A percentile compares a stretch with the other conserved stretches of the same genome.
These are phyloP conservation scores for Aix galericulata DNA, from an alignment of 2,113 vertebrate genomes.

Conservation along the genomic window DNA sequence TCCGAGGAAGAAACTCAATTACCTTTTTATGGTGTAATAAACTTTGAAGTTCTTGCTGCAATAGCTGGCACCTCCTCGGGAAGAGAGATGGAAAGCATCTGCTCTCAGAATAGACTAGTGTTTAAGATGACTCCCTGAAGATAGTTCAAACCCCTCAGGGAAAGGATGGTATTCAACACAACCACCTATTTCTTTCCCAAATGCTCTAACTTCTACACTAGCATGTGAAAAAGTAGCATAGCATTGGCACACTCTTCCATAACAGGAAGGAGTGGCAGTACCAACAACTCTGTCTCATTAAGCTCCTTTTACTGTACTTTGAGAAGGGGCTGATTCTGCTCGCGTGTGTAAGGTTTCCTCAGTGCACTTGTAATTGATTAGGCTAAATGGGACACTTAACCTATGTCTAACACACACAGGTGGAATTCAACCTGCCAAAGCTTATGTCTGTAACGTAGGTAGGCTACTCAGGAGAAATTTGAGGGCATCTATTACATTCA, in stretches of 20 bases:
- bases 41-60: conserved; percentile 24
- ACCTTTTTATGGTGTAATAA: conserved; percentile 32
- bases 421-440: not conserved
- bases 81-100: conserved; percentile 26
- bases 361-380: not conserved
- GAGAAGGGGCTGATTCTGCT: not conserved
- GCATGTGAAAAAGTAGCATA: not conserved
- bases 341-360: not conserved
- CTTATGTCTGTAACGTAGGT: not conserved
- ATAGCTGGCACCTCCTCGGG: not conserved
- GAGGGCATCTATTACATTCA: not conserved
- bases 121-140: not conserved
- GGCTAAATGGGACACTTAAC: not conserved
- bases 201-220: not conserved
- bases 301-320: not conserved
- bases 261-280: not conserved
- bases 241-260: not conserved
- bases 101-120: not conserved
- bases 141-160: not conserved
- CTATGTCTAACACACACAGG: not conserved
- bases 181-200: not conserved
- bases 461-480: not conserved
- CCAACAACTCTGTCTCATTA: not conserved
- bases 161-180: not conserved
- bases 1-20: conserved; percentile 13